These are phyloP conservation scores for Suillia variegata DNA, from an alignment of 2,888 invertebrate genomes.

Conservation along the genomic window DNA sequence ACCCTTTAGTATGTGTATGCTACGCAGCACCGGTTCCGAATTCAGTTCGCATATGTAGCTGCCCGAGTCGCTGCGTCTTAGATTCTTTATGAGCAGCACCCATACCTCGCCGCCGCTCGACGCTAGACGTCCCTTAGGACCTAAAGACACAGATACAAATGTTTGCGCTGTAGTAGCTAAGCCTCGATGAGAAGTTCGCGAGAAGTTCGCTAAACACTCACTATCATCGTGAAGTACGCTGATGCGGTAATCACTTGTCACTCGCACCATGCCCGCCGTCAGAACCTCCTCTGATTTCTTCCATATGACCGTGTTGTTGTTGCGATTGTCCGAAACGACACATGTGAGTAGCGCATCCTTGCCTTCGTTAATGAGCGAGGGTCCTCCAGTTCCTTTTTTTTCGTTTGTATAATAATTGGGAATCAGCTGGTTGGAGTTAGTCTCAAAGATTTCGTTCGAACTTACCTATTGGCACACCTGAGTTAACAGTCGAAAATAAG, in stretches of 20 bases:
- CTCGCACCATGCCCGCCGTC: conserved; percentile 76
- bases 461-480: conserved; percentile 55
- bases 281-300: conserved; percentile 73
- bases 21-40: conserved; percentile 76
- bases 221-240: conserved; percentile 78
- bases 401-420: too few species aligned
- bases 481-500: conserved; percentile 51
- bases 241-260: conserved; percentile 76
- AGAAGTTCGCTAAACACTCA: conserved; percentile 56
- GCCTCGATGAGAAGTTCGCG: too few species aligned
- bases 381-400: conserved; percentile 56
- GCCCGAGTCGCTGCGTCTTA: conserved; percentile 74
- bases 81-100: conserved; percentile 78
- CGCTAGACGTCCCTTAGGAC: conserved; percentile 45
- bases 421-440: not conserved
- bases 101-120: conserved; percentile 77
- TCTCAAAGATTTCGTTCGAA: not conserved
- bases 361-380: conserved; percentile 66
- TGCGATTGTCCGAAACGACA: conserved; percentile 69
- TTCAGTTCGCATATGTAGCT: conserved; percentile 84
- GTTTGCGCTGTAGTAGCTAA: not conserved
- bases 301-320: conserved; percentile 76
- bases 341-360: conserved; percentile 83
- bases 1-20: conserved; percentile 81
- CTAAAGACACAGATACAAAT: conserved; percentile 34